These are phyloP conservation scores for Tringa solitaria DNA, from an alignment of 2,113 vertebrate species.

Conservation along the genomic window DNA sequence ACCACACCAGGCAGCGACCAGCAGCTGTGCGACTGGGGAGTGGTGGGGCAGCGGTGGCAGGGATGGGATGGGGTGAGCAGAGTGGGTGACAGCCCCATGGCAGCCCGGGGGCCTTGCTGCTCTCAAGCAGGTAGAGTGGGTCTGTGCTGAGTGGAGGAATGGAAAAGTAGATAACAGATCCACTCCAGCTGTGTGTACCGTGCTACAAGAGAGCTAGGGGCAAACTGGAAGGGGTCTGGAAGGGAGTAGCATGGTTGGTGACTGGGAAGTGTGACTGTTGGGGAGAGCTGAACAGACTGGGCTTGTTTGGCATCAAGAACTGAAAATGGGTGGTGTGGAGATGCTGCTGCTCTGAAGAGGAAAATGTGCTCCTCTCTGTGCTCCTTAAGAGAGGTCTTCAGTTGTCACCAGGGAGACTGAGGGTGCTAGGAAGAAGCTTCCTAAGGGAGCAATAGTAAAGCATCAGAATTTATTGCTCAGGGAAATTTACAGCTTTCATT, in stretches of 20 bases:
- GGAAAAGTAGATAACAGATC: neutral
- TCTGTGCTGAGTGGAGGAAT: neutral
- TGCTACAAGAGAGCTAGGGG: neutral
- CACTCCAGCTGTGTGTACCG: fast-evolving
- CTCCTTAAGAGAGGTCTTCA: neutral
- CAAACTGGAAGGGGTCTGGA: neutral
- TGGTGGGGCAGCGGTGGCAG: neutral
- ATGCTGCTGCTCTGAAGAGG: neutral
- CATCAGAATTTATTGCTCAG: neutral
- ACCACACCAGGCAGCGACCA: neutral
- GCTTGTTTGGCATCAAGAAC: neutral
- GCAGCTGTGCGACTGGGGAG: neutral
- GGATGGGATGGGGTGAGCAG: neutral
- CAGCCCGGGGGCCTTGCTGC: fast-evolving
- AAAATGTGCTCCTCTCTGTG: neutral
- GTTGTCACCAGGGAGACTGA: neutral
- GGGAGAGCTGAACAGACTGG: neutral
- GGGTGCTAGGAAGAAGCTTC: neutral
- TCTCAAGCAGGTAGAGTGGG: neutral
- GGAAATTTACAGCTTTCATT: neutral
- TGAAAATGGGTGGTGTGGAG: neutral
- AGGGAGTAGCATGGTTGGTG: neutral
- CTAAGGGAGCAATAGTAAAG: neutral
- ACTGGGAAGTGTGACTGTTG: fast-evolving
- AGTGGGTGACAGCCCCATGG: neutral